Base-by-base conservation (phyloP, 1,140 invertebrate species). In the Agrypnia vestita region DNA sequence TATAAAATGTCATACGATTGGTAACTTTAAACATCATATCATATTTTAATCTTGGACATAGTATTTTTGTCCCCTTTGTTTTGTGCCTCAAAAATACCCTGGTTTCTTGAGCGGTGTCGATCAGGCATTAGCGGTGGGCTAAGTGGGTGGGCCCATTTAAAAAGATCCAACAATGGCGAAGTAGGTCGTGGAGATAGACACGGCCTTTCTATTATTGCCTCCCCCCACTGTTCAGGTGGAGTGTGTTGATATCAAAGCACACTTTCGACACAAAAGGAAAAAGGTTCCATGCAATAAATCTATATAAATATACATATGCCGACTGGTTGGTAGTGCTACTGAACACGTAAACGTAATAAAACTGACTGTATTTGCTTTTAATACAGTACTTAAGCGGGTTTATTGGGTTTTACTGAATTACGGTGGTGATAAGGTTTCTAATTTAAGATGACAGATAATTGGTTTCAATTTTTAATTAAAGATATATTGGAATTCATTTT, bases 231-330 rank as follows among this genome's bases (percentile, higher is more conserved):
- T 73, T 73, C 10, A 55, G 49, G 9, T 11, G 10, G 47, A 55
- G 51, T 73, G 69, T 73, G 47, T n/a, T 55, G 69, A 51, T 73
- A 73, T 73, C 69, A 73, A 55, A 21, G 69, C 49, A 55, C 9
- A 69, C 44, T 46, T 69, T 69, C 47, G 9, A 35, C 69, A 72
- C 69, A 73, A 73, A 53, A 15, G 47, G 47, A 35, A 55, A 73
- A 73, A 73, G 51, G 69, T 51, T 69, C 46, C 43, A 44, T 25
- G 69, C 25, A 55, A 73, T 73, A 73, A 73, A 73, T 73, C 69
- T 55, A 73, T 73, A 12, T 21, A n/a, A 47, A 69, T 69, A 69
- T 51, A 51, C 11, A 15, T 51, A 51, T 15, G 49, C n/a, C 49
- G 35, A 64, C 19, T 64, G 35, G 61, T 64, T 64, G 19, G 1